Evolutionary conservation across 2,797 vertebrate genomes (phyloP), one percentile per base, ranked within the genome.

Genomic region (Etheostoma nigrum): DNA sequence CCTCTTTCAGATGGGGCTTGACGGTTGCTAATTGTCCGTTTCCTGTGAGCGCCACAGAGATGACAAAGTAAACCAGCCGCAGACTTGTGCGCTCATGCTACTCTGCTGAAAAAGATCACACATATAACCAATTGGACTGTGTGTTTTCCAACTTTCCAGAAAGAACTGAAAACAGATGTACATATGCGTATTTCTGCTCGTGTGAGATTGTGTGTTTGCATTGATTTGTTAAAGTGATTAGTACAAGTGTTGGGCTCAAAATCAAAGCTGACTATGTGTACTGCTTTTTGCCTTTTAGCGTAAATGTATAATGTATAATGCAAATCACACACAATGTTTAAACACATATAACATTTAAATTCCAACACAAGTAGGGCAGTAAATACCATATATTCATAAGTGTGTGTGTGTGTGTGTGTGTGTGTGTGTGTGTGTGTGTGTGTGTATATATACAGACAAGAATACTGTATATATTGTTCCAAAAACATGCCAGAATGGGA

Each of bases 11-110:
- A 58, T 16, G 45, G 36, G 58, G 59, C 47, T 53, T 33, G 30
- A 15, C 53, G 33, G 64, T 42, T 55, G 52, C 30, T 67, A 67
- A 81, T 21, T 36, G 73, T 72, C 33, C 0, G 0, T 59, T 67
- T 76, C 63, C 73, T 58, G 48, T 25, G 55, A 42, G 59, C 14
- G 3, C 36, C 53, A 6, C 45, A 47, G 48, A 16, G 19, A 45
- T 10, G 11, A 27, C 48, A 33, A 19, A 60, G 44, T 21, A 48
- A 80, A 36, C 19, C 57, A 53, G 21, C 68, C 27, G 6, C 63
- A 10, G 68, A 67, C 51, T 36, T 6, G 40, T 70, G 63, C 16
- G 15, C 45, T 67, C 45, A 19, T 2, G 1, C 58, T n/a, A n/a
- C 21, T 51, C 59, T 0, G 15, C 45, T 64, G 14, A 44, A 44